Evolutionary conservation across 2,797 vertebrate species (phyloP), one percentile per base, ranked within the genome.

Genomic region (Phrynocephalus forsythii): DNA sequence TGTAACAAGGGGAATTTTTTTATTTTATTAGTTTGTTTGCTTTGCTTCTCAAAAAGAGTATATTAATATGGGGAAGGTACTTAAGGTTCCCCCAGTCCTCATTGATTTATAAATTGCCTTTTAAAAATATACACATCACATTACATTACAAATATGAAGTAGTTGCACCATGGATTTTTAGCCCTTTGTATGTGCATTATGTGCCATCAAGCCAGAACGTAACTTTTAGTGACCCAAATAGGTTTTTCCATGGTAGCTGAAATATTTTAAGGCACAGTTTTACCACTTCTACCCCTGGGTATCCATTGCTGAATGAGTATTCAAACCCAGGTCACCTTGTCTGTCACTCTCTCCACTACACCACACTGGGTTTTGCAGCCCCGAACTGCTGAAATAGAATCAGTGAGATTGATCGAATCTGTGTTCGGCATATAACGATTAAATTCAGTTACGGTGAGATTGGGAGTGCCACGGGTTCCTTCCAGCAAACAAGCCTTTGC

Each of bases 401-500:
- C 52, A 56, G 52, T 56, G 52, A 13, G 52, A 22, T 67, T 18
- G 13, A 38, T 24, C 30, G 28, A 72, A 50, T 38, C 30, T 11
- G 22, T 44, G 69, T n/a, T 85, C 48, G 30, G 28, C n/a, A 30
- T 7, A 44, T 56, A 44, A 52, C 2, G 73, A 48, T 33, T 11
- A 69, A 26, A 83, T 83, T 28, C 48, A 30, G 11, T 10, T 22
- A 3, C n/a, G 52, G 18, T 73, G 16, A 44, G 30, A 72, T 63
- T 26, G n/a, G 30, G 79, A 52, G 52, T 13, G 13, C 52, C 28
- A 15, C 1, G 18, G 60, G 38, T 72, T 66, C 63, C 68, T 28
- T 28, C 26, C 80, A 8, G 50, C 0, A 18, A 82, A 86, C 89
- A 73, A 52, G 81, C 87, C 76, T 93, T 52, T 0, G 22, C 89